These are phyloP conservation scores for Macquaria australasica DNA, from an alignment of 2,113 vertebrate species.

Conservation along the genomic window DNA sequence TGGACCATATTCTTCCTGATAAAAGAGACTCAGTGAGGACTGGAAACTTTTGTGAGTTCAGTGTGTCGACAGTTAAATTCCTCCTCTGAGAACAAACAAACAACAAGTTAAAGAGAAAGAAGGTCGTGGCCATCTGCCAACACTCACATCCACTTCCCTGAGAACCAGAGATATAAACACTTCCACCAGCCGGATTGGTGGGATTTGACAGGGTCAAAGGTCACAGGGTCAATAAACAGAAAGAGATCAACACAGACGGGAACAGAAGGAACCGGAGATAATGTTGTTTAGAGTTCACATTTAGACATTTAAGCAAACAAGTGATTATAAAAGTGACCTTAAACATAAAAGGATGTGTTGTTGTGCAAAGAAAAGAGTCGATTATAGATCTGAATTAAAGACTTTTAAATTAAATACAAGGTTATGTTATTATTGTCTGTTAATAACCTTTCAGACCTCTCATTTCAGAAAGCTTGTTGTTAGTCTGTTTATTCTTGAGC, in stretches of 20 bases:
- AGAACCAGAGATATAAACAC: slow-evolving; percentile 13
- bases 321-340: neutral
- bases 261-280: neutral
- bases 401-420: no score
- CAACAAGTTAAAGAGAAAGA: neutral
- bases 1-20: neutral
- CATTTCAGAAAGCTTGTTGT: no score
- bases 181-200: slow-evolving; percentile 19
- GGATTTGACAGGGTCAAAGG: slow-evolving; percentile 11
- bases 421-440: no score
- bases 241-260: neutral
- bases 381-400: neutral
- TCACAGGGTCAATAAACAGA: neutral
- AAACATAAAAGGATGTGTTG: neutral
- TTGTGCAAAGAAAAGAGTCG: neutral
- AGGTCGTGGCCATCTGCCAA: slow-evolving; percentile 37
- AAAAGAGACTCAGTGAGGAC: neutral
- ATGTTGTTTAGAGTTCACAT: neutral
- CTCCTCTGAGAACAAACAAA: slow-evolving; percentile 47
- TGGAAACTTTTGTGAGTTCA: neutral
- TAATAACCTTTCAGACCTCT: no score
- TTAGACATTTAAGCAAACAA: neutral
- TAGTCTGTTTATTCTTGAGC: no score
- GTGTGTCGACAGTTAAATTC: slow-evolving; percentile 13
- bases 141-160: slow-evolving; percentile 49